Percentiles rank a stretch among this genome's conserved stretches.
Evolutionary conservation across 2,113 vertebrate species (phyloP).

Genomic region (Danio rerio): GRCz12tu NC_133176.1:35920001-35920500

Average conservation of each 20-base stretch:
- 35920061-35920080: background rate
- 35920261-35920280: constrained; percentile 59
- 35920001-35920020: background rate
- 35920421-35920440: constrained; percentile 46
- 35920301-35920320: constrained; percentile 36
- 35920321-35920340: background rate
- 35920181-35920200: constrained; percentile 53
- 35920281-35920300: constrained; percentile 43
- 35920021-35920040: background rate
- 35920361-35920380: constrained; percentile 18
- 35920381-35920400: constrained; percentile 53
- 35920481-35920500: constrained; percentile 40
- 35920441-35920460: constrained; percentile 56
- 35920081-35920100: background rate
- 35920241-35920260: constrained; percentile 52
- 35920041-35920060: background rate
- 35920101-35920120: background rate
- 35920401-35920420: constrained; percentile 46
- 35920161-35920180: constrained; percentile 18
- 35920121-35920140: background rate
- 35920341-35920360: constrained; percentile 40
- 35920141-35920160: constrained; percentile 1
- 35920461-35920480: constrained; percentile 37
- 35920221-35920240: constrained; percentile 58
- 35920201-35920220: constrained; percentile 51